These are phyloP conservation scores for Rotaria macrura DNA, from an alignment of 2,888 invertebrate genomes.

Conservation along the genomic window DNA sequence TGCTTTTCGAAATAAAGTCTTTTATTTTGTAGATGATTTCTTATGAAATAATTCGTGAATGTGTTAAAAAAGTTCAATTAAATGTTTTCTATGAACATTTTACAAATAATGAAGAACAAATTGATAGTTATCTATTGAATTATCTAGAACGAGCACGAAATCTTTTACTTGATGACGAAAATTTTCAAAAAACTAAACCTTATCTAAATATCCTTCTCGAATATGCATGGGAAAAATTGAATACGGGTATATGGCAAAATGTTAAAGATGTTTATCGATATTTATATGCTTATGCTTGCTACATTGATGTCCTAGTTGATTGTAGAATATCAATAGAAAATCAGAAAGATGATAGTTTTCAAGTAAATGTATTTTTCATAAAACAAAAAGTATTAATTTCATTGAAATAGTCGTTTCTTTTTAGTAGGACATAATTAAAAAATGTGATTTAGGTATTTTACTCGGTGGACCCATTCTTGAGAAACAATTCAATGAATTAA, in stretches of 20 bases:
- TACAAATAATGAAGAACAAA: neutral
- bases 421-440: conserved; percentile 3
- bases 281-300: conserved; percentile 24
- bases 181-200: neutral
- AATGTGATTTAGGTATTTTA: conserved; percentile 19
- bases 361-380: neutral
- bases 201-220: conserved; percentile 23
- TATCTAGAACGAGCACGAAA: neutral
- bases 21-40: neutral
- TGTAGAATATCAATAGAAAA: neutral
- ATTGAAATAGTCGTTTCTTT: neutral
- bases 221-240: conserved; percentile 33
- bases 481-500: conserved; percentile 26
- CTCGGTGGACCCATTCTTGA: conserved; percentile 27
- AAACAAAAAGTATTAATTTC: neutral
- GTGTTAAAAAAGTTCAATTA: neutral
- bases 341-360: neutral
- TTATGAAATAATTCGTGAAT: neutral
- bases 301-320: conserved; percentile 4
- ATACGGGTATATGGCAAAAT: conserved; percentile 31
- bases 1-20: neutral
- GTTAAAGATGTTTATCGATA: conserved; percentile 29
- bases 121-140: neutral
- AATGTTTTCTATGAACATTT: neutral
- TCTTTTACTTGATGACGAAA: neutral